These are phyloP conservation scores for Neofelis nebulosa DNA, from an alignment of 2,113 vertebrate genomes.

Conservation along the genomic window DNA sequence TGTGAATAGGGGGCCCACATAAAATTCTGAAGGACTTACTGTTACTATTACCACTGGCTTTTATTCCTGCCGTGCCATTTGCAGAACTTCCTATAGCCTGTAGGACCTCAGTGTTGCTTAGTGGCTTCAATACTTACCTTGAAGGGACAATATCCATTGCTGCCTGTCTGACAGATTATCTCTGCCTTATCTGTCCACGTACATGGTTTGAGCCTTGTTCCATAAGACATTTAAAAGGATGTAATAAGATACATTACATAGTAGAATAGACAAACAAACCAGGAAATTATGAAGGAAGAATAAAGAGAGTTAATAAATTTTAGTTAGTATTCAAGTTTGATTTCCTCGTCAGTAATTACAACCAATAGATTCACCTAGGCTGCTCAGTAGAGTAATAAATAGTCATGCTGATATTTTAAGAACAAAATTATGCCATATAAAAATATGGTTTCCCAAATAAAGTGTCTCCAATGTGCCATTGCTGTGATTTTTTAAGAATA, in stretches of 20 bases:
- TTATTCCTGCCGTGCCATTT: not conserved
- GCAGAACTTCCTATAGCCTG: not conserved
- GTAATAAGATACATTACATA: not conserved
- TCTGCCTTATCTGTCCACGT: not conserved
- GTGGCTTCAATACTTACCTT: not conserved
- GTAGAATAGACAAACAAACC: not conserved
- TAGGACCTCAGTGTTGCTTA: not conserved
- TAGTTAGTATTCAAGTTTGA: not conserved
- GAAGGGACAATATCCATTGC: not conserved
- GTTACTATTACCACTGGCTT: not conserved
- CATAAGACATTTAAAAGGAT: not conserved
- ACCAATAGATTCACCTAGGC: not conserved
- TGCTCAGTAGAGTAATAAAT: not conserved
- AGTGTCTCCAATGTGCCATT: not conserved
- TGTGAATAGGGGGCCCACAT: fast-evolving
- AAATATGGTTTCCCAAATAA: not conserved
- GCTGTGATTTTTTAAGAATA: not conserved
- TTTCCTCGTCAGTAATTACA: not conserved
- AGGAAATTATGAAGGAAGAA: not conserved
- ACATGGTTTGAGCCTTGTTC: not conserved
- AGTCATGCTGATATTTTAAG: not conserved
- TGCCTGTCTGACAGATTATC: not conserved
- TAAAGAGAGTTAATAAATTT: not conserved
- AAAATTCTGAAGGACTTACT: not conserved
- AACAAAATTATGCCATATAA: not conserved